Conservation (phyloP, 2,888 invertebrate genomes). For the Tanytarsus gracilentus region DNA sequence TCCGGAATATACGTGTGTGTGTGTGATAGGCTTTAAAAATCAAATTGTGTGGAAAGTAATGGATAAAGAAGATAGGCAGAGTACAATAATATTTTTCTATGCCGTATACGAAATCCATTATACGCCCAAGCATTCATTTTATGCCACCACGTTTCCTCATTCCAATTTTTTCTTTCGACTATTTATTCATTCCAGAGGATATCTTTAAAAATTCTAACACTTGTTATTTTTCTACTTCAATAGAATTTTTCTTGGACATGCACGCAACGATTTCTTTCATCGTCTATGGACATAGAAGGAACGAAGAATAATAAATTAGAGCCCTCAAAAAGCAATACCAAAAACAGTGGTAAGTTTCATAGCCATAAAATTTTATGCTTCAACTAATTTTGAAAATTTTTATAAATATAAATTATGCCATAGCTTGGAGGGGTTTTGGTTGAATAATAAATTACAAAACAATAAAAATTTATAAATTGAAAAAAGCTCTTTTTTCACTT, state of each 20-base stretch:
- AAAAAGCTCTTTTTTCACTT: background rate
- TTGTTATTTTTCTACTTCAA: background rate
- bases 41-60: no score
- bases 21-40: no score
- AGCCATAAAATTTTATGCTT: background rate
- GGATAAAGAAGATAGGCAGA: no score
- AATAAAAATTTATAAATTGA: no score
- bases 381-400: background rate
- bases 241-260: slow-evolving; percentile 20
- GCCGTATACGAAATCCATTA: no score
- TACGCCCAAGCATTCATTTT: no score
- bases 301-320: slow-evolving; percentile 12
- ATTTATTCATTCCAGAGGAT: background rate
- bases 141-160: no score
- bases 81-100: no score
- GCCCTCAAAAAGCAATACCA: slow-evolving; percentile 1
- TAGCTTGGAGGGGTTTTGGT: no score
- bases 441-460: no score
- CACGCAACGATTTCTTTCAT: slow-evolving; percentile 21
- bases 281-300: slow-evolving; percentile 11
- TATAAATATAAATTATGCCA: background rate
- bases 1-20: no score
- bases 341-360: slow-evolving; percentile 2
- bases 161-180: background rate
- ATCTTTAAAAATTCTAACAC: background rate